A percentile compares a stretch with the other conserved stretches of the same genome.
phyloP scores from a whole-genome alignment of 2,888 invertebrate genomes.

The Emmelina monodactyla region DNA sequence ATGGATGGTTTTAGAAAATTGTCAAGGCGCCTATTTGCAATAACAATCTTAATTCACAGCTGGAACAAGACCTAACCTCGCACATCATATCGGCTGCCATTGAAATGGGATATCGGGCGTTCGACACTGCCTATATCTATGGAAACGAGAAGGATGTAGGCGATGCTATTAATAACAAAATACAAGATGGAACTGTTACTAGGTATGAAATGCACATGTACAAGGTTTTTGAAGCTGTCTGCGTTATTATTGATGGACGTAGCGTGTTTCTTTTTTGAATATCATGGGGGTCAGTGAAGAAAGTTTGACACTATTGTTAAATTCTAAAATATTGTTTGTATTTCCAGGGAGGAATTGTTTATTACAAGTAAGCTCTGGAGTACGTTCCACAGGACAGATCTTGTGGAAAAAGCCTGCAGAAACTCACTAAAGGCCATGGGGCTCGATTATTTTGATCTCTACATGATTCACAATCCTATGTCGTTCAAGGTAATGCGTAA shows the following conservation, averaged over 20 bases:
- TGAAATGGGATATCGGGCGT: constrained; percentile 66
- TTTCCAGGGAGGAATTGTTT: constrained; percentile 69
- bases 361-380: constrained; percentile 77
- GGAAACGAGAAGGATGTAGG: constrained; percentile 65
- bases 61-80: constrained; percentile 33
- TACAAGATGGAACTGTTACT: constrained; percentile 56
- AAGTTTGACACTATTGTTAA: no score
- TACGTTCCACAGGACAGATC: constrained; percentile 72
- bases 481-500: constrained; percentile 71
- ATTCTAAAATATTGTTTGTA: neutral
- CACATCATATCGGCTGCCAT: constrained; percentile 60
- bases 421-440: constrained; percentile 70
- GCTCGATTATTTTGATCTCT: constrained; percentile 79
- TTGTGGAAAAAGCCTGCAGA: constrained; percentile 71
- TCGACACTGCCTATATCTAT: constrained; percentile 69
- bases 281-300: no score
- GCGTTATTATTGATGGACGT: no score
- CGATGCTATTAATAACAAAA: constrained; percentile 53
- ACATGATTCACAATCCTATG: constrained; percentile 84
- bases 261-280: no score
- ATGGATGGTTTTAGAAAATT: no score
- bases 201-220: constrained; percentile 30
- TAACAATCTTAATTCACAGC: constrained; percentile 20
- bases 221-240: no score
- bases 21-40: no score